These are phyloP conservation scores for Metacarcinus magister DNA, from an alignment of 2,888 invertebrate species.

Conservation along the genomic window DNA sequence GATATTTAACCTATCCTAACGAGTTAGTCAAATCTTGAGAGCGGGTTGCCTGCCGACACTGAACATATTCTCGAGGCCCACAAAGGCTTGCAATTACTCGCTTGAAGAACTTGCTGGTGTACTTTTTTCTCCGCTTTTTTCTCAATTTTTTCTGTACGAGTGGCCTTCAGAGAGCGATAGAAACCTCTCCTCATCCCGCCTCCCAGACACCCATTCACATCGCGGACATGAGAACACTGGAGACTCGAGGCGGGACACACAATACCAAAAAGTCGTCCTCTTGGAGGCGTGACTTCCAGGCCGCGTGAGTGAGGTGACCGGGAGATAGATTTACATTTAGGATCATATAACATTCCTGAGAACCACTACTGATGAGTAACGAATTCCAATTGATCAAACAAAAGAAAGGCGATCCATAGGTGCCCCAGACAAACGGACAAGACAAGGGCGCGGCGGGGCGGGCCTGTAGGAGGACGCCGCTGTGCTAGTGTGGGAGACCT, in stretches of 20 bases:
- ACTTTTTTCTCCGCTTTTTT: background rate
- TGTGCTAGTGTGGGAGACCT: constrained; percentile 17
- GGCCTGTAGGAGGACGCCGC: constrained; percentile 9
- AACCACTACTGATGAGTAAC: background rate
- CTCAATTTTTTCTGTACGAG: constrained; percentile 19
- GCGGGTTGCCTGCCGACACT: background rate
- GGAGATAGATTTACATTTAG: background rate
- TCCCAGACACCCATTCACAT: background rate
- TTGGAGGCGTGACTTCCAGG: background rate
- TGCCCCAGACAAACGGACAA: constrained; percentile 5
- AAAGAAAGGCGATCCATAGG: background rate
- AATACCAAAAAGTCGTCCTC: background rate
- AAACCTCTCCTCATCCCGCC: background rate
- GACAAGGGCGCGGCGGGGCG: constrained; percentile 30
- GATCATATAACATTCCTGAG: background rate
- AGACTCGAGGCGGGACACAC: background rate
- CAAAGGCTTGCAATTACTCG: constrained; percentile 28
- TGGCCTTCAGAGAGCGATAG: background rate
- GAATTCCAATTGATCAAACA: constrained; percentile 33
- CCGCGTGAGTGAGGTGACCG: background rate
- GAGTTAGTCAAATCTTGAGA: background rate
- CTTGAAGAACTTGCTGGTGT: constrained; percentile 4
- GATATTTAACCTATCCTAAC: background rate
- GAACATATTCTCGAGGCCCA: background rate
- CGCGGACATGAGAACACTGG: background rate